Percentiles rank a stretch among this genome's conserved stretches.
Conservation (phyloP, 2,888 invertebrate genomes). For the Didymodactylos carnosus region DNA sequence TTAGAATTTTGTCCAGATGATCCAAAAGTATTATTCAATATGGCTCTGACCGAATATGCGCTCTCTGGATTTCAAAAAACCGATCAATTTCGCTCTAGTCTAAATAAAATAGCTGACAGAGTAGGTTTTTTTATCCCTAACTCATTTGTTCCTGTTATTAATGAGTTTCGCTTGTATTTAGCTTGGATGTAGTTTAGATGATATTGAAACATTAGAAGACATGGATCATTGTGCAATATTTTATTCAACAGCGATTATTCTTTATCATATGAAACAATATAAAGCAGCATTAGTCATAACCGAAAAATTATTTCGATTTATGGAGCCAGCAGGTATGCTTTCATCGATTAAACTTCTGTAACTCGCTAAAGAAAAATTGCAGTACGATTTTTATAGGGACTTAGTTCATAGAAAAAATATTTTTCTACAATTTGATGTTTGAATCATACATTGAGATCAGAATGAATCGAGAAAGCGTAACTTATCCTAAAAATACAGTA, state of each 20-base stretch:
- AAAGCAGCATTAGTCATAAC: slow-evolving; percentile 46
- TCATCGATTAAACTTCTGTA: too few species aligned
- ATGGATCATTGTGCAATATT: slow-evolving; percentile 48
- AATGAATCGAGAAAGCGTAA: too few species aligned
- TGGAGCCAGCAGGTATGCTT: slow-evolving; percentile 47
- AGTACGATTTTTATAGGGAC: too few species aligned
- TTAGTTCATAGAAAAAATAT: too few species aligned
- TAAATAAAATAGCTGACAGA: neutral
- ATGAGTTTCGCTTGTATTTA: too few species aligned
- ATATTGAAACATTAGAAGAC: slow-evolving; percentile 43
- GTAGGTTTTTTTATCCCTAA: neutral
- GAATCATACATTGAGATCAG: too few species aligned
- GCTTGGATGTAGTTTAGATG: slow-evolving; percentile 35
- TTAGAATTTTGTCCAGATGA: neutral
- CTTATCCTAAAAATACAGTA: too few species aligned
- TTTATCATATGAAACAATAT: slow-evolving; percentile 57
- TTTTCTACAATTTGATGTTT: too few species aligned
- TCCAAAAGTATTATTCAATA: neutral
- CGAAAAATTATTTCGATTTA: slow-evolving; percentile 43
- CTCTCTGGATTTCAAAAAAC: neutral
- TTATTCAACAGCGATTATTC: slow-evolving; percentile 57
- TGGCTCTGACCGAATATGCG: neutral
- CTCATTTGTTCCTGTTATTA: too few species aligned
- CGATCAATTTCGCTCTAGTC: neutral
- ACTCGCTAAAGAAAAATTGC: too few species aligned